These are phyloP conservation scores for Ploceus nigricollis DNA, from an alignment of 2,113 vertebrate species.

Conservation along the genomic window DNA sequence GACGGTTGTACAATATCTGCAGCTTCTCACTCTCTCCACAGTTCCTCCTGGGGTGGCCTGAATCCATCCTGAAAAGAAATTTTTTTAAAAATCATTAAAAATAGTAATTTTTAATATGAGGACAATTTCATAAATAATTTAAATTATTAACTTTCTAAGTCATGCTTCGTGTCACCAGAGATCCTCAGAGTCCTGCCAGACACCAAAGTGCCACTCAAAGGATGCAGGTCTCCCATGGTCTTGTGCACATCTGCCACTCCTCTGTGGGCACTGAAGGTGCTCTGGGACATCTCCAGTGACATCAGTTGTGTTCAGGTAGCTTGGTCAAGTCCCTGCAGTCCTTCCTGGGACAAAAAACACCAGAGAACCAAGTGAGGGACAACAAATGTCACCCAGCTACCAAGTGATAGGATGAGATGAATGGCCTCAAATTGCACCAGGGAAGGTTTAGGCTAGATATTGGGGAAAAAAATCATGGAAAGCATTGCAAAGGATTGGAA, in stretches of 20 bases:
- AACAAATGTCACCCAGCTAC: neutral
- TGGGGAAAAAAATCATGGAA: neutral
- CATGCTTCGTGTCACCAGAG: fast-evolving
- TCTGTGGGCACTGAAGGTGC: neutral
- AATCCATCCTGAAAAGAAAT: neutral
- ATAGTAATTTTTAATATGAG: neutral
- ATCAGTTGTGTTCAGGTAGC: neutral
- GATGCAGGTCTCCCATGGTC: neutral
- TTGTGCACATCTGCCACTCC: neutral
- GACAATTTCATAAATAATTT: neutral
- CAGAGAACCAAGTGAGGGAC: neutral
- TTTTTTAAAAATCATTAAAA: neutral
- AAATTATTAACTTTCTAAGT: neutral
- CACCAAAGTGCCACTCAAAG: neutral
- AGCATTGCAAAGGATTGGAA: neutral
- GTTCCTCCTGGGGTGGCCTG: neutral
- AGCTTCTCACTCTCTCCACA: neutral
- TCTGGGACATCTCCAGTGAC: neutral
- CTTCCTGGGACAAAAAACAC: neutral
- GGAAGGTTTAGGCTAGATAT: neutral
- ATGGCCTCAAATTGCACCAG: neutral
- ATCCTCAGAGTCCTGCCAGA: neutral
- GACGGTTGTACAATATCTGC: neutral
- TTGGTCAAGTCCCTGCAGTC: neutral
- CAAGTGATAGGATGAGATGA: neutral